Base-by-base conservation (phyloP, 2,797 vertebrate species). In the Gambusia yucatana region DNA sequence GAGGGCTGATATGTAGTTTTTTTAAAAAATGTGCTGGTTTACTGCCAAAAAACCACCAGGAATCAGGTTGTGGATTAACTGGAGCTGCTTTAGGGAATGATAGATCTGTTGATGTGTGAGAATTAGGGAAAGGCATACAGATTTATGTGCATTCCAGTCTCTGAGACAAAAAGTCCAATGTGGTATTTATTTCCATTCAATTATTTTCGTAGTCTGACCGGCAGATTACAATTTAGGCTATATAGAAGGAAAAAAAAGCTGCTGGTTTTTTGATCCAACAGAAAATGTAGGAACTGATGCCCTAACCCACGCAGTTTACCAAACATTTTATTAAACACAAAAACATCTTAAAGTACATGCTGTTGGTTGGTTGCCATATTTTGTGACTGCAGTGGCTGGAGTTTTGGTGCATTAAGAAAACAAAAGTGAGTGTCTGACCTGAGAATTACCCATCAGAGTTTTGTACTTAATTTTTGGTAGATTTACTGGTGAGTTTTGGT, bases 81-180 rank as follows among this genome's bases (percentile, higher is more conserved):
- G 47, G 46, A 72, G 52, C n/a, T 30, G 72, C 36, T 46, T 52
- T 41, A 65, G 65, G 13, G 11, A 59, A 69, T 36, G 8, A 25
- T 6, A 59, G 36, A 74, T 59, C 28, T 74, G 75, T 72, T 76
- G 52, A 81, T 28, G 72, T 25, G 6, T 52, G 77, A 73, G 46
- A 39, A 75, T 43, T 22, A 8, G 9, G 6, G 30, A 73, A 50
- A 36, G 47, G 20, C 33, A 50, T 14, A 52, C 11, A 43, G 39
- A 74, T 55, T 43, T 16, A 43, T 55, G 50, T 17, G 17, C 13
- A 16, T 39, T 65, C 17, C 33, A 39, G 17, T 22, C 33, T 39
- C 33, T 65, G 61, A 16, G 33, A 22, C 4, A 65, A 50, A 39
- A 65, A 39, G 33, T 10, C 1, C 7, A 59, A 59, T 14, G 1